phyloP scores from a whole-genome alignment of 2,113 vertebrate genomes.

The Pelvicachromis taeniatus region DNA sequence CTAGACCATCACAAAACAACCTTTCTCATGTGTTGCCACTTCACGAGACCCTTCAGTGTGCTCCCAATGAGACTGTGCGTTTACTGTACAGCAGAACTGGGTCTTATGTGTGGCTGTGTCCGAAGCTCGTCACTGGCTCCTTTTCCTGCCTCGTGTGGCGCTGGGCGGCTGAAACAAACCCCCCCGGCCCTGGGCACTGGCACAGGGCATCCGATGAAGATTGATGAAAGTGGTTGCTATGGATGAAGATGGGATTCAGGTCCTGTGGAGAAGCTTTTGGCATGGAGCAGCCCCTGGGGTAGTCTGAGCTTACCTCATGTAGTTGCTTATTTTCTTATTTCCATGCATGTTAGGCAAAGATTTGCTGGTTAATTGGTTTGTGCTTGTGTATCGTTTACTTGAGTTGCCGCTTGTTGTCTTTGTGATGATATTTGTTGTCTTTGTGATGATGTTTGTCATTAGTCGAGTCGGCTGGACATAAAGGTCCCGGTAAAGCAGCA shows the following conservation, averaged over 20 bases:
- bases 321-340: background rate
- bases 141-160: constrained; percentile 29
- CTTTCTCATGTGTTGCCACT: background rate
- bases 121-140: constrained; percentile 10
- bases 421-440: background rate
- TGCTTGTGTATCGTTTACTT: background rate
- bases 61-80: background rate
- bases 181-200: constrained; percentile 30
- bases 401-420: background rate
- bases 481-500: background rate
- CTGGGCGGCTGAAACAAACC: constrained; percentile 40
- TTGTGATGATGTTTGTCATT: background rate
- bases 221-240: constrained; percentile 62
- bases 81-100: background rate
- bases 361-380: background rate
- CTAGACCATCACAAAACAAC: background rate
- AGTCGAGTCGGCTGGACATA: background rate
- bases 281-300: background rate
- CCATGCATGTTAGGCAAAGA: background rate
- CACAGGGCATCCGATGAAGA: constrained; percentile 67
- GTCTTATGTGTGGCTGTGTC: background rate
- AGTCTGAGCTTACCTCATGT: background rate
- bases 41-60: background rate
- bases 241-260: constrained; percentile 45
- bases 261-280: constrained; percentile 47